Evolutionary conservation across 2,888 invertebrate genomes (phyloP), one percentile per base, ranked within the genome.

Genomic region (Gastrophysa polygoni): DNA sequence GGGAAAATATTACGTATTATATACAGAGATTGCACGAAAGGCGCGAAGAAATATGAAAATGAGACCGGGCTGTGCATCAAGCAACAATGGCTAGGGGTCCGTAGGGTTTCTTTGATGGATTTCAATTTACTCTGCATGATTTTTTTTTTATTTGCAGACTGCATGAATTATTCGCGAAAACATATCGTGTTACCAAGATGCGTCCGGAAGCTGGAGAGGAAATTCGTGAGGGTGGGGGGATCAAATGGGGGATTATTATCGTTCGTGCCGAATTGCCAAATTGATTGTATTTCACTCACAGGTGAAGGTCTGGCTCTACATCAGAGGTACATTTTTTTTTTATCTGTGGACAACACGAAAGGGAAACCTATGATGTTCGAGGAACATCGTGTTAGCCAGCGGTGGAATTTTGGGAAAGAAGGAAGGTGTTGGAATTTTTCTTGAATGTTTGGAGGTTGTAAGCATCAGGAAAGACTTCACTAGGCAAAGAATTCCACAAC

Each of bases 101-200:
- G 74, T 77, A 74, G 77, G 78, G 77, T 73, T 75, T 77, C 75
- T 73, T 68, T 77, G 79, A 78, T 78, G 79, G 80, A 79, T 80
- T 80, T 80, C 79, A 80, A 79, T 80, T 80, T 80, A 78, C 77
- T 77, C 74, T 74, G 72, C 74, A 71, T 71, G 70, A 61, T 59
- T 59, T 64, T 64, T 64, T n/a, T 61, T 58, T 64, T 59, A 59
- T 59, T 63, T 59, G 20, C 38, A 38, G 57, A 57, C 21, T 43
- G 38, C 43, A 54, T 43, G 38, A 54, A 54, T 43, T 54, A 43
- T 43, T 43, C 16, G 18, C 28, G 54, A 43, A 54, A 54, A 54
- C 54, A 44, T 54, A 54, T 54, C 54, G 43, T 54, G 54, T 54
- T 54, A 43, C 54, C 11, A 20, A 28, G 52, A 51, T n/a, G 51